Evolutionary conservation across 2,113 vertebrate genomes (phyloP).

Genomic region (Eira barbara): DNA sequence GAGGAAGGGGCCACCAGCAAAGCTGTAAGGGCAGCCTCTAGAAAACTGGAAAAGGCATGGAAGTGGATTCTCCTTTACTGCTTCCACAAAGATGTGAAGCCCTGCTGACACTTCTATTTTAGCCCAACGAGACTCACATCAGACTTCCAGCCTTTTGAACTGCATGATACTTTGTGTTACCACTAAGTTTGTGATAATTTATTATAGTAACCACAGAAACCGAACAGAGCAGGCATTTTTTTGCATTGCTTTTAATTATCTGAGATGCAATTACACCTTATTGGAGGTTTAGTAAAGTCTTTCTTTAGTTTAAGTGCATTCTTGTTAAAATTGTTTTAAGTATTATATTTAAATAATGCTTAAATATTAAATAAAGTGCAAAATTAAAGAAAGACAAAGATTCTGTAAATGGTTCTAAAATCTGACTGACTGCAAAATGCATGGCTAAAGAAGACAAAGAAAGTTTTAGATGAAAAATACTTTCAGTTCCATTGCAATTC

Average conservation of each 20-base stretch:
- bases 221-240: neutral
- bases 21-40: neutral
- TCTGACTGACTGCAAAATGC: neutral
- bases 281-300: neutral
- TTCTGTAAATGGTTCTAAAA: neutral
- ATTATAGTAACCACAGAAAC: neutral
- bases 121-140: neutral
- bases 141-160: neutral
- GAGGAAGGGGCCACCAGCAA: neutral
- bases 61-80: neutral
- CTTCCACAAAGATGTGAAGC: neutral
- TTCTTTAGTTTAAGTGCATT: neutral
- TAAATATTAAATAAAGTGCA: neutral
- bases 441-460: neutral
- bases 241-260: neutral
- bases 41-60: neutral
- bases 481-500: neutral
- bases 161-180: neutral
- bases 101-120: too few species aligned
- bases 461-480: neutral
- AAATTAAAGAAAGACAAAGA: neutral
- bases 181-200: neutral
- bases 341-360: neutral
- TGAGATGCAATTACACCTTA: neutral
- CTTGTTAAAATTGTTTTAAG: neutral